Evolutionary conservation across 2,797 vertebrate species (phyloP).

Genomic region (Cirrhinus molitorella): DNA sequence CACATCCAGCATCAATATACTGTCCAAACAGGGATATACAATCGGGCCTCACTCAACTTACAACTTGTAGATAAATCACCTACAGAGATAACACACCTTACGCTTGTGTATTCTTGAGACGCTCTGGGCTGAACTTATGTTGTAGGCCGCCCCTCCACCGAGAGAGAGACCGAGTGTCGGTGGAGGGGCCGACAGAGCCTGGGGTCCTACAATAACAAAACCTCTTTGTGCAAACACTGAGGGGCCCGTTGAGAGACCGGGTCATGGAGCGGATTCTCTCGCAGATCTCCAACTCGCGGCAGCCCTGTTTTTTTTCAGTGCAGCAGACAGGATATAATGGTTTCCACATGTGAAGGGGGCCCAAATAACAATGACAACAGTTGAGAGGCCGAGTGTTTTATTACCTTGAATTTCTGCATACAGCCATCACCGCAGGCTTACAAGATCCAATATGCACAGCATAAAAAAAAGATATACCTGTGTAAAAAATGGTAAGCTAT

Average conservation of each 20-base stretch:
- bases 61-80: conserved; percentile 30
- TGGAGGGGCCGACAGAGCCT: conserved; percentile 62
- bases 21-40: background rate
- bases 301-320: conserved; percentile 74
- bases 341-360: conserved; percentile 82
- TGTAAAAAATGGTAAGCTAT: conserved; percentile 20
- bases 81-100: conserved; percentile 38
- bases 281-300: conserved; percentile 66
- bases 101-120: conserved; percentile 28
- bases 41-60: background rate
- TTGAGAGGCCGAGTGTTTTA: conserved; percentile 62
- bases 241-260: conserved; percentile 63
- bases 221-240: conserved; percentile 74
- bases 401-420: conserved; percentile 55
- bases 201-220: conserved; percentile 78
- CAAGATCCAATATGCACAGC: conserved; percentile 41
- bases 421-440: conserved; percentile 23
- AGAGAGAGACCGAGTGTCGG: conserved; percentile 51
- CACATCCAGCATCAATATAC: conserved; percentile 23
- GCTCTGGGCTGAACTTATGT: conserved; percentile 27
- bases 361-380: conserved; percentile 62
- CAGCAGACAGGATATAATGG: conserved; percentile 84
- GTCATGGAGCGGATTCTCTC: conserved; percentile 63
- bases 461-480: conserved; percentile 26
- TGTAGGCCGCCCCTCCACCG: conserved; percentile 23